A percentile compares a stretch with the other conserved stretches of the same genome.
Conservation (phyloP, 2,113 vertebrate species). For the Haliaeetus leucogaster region DNA sequence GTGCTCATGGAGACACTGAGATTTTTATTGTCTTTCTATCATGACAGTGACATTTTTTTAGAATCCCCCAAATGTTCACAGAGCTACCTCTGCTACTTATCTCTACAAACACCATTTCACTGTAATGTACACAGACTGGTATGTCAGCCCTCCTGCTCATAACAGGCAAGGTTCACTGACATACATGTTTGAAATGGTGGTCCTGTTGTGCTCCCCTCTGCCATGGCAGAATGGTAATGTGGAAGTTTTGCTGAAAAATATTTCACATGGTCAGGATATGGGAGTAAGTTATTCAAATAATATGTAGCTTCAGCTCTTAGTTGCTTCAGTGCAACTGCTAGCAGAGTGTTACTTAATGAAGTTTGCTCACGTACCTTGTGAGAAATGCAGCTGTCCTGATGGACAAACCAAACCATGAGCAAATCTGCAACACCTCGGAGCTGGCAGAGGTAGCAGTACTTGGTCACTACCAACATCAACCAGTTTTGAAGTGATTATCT, state of each 20-base stretch:
- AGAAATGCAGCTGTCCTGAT: background rate
- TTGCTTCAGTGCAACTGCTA: background rate
- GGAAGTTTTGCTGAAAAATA: background rate
- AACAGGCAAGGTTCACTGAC: background rate
- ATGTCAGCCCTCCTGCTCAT: background rate
- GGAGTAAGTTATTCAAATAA: background rate
- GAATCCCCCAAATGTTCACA: background rate
- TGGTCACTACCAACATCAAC: background rate
- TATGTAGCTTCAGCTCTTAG: background rate
- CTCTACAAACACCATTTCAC: background rate
- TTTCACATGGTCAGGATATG: background rate
- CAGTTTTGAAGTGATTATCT: background rate
- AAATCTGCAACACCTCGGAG: background rate
- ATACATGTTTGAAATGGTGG: background rate
- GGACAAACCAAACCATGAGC: background rate
- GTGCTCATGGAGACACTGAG: background rate
- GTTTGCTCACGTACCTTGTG: background rate
- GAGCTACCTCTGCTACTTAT: background rate
- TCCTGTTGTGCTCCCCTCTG: background rate
- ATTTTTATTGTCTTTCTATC: background rate
- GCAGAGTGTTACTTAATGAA: background rate
- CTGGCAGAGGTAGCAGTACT: background rate
- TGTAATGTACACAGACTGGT: background rate
- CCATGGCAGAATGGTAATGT: background rate
- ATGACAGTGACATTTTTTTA: background rate